Percentiles rank a stretch among this genome's conserved stretches.
Conservation (phyloP, 2,113 vertebrate genomes). For the Speoplatyrhinus poulsoni region DNA sequence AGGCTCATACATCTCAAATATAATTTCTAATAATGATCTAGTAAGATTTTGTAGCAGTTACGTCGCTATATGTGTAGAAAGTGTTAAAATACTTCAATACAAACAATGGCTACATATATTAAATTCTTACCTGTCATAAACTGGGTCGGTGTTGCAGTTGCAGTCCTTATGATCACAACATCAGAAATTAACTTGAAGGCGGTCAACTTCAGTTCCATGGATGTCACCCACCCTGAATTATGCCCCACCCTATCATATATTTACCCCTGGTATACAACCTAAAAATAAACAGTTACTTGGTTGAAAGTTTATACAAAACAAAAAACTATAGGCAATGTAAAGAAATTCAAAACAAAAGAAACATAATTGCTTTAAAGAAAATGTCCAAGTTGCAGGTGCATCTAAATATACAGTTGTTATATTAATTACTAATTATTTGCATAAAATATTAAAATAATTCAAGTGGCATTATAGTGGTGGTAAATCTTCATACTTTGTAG, state of each 20-base stretch:
- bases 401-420: not conserved
- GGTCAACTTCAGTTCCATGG: conserved; percentile 7
- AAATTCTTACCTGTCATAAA: conserved; percentile 49
- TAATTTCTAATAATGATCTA: too few relatives aligned
- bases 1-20: too few relatives aligned
- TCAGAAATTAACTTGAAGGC: conserved; percentile 4
- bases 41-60: too few relatives aligned
- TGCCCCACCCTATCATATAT: conserved; percentile 57
- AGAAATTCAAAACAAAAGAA: not conserved
- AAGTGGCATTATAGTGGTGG: not conserved
- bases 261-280: conserved; percentile 24
- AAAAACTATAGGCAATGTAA: not conserved
- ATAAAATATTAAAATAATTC: not conserved
- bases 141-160: conserved; percentile 9
- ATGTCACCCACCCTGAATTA: conserved; percentile 34
- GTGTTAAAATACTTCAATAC: not conserved
- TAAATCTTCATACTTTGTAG: not conserved
- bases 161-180: conserved; percentile 1
- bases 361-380: not conserved
- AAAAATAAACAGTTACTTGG: conserved; percentile 7
- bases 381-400: not conserved
- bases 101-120: not conserved
- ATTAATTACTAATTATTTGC: not conserved
- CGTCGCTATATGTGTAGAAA: not conserved
- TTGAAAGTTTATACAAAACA: not conserved